Conservation (phyloP, 2,888 invertebrate species). For the Lagria hirta region DNA sequence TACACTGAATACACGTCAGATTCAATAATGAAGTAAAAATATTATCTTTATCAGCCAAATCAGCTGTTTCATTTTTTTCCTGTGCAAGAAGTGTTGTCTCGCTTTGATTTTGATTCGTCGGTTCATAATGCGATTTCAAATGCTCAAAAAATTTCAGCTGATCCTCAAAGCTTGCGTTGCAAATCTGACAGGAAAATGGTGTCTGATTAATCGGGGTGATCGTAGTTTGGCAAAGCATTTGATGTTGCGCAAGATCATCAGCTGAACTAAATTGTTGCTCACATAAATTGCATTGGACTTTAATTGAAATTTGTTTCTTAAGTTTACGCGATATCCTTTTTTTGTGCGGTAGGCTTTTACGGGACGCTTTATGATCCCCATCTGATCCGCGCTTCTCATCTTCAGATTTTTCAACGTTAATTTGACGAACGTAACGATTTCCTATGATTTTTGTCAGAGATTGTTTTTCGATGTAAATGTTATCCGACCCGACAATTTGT, state of each 20-base stretch:
- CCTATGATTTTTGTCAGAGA: slow-evolving; percentile 27
- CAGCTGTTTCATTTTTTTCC: slow-evolving; percentile 9
- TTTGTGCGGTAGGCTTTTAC: slow-evolving; percentile 80
- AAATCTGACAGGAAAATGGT: slow-evolving; percentile 73
- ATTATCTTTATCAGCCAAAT: slow-evolving; percentile 19
- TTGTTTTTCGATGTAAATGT: slow-evolving; percentile 46
- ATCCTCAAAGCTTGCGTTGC: slow-evolving; percentile 72
- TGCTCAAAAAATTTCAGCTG: slow-evolving; percentile 86
- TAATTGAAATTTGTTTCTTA: slow-evolving; percentile 56
- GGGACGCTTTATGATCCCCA: slow-evolving; percentile 50
- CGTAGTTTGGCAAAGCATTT: slow-evolving; percentile 53
- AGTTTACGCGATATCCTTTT: slow-evolving; percentile 81
- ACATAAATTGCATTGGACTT: slow-evolving; percentile 55
- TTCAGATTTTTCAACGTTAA: slow-evolving; percentile 37
- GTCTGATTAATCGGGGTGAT: slow-evolving; percentile 54
- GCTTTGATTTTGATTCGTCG: slow-evolving; percentile 40
- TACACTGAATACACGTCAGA: slow-evolving; percentile 51
- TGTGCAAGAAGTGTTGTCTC: no score
- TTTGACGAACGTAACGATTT: slow-evolving; percentile 6
- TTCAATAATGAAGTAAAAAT: slow-evolving; percentile 46
- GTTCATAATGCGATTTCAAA: slow-evolving; percentile 79
- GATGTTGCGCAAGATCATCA: slow-evolving; percentile 55
- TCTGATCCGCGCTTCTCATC: slow-evolving; percentile 47
- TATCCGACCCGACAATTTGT: slow-evolving; percentile 49
- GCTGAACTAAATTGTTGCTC: slow-evolving; percentile 53